Evolutionary conservation across 2,797 vertebrate species (phyloP).

Genomic region (Sebastes cheni): DNA sequence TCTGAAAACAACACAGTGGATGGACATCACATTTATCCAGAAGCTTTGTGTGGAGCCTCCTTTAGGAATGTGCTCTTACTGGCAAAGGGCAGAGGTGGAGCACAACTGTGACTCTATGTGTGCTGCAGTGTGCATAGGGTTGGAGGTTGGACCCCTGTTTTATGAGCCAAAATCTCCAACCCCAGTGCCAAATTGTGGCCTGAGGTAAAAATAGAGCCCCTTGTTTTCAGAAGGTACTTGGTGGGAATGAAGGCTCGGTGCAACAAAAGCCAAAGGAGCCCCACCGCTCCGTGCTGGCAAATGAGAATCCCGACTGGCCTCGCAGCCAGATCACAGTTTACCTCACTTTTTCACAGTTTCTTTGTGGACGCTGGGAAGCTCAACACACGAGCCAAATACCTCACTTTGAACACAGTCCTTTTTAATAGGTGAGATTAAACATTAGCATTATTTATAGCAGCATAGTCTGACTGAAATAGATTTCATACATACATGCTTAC

Average conservation of each 20-base stretch:
- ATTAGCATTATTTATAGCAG: conserved; percentile 15
- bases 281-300: conserved; percentile 46
- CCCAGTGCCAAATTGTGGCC: conserved; percentile 56
- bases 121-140: conserved; percentile 13
- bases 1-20: not conserved
- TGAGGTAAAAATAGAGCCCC: conserved; percentile 76
- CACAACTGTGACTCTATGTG: conserved; percentile 57
- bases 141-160: conserved; percentile 14
- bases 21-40: conserved; percentile 2
- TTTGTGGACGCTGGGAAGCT: conserved; percentile 9
- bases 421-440: conserved; percentile 15
- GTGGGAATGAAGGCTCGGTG: conserved; percentile 73
- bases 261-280: conserved; percentile 61
- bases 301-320: conserved; percentile 40
- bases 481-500: conserved; percentile 3
- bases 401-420: conserved; percentile 7
- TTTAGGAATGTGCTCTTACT: conserved; percentile 63
- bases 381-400: conserved; percentile 5
- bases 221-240: conserved; percentile 68
- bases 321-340: conserved; percentile 63
- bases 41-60: conserved; percentile 54
- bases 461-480: not conserved
- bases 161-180: conserved; percentile 44
- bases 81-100: conserved; percentile 54
- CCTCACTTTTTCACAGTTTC: conserved; percentile 55